Conservation (phyloP, 2,113 vertebrate species). For the Oryctolagus cuniculus region DNA sequence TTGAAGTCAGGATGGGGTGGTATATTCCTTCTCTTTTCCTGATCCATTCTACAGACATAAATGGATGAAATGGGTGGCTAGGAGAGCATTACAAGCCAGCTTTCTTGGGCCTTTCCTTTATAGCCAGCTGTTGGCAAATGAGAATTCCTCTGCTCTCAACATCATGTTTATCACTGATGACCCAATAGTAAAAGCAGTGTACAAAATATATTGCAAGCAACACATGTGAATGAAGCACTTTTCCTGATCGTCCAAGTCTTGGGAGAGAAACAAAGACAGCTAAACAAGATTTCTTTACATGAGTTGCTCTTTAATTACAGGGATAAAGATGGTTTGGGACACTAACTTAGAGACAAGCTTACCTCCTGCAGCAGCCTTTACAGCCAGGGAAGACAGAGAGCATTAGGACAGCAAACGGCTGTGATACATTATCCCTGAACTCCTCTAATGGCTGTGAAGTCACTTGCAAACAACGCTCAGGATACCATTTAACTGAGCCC, state of each 20-base stretch:
- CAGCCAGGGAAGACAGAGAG: not conserved
- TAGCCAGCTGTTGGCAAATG: not conserved
- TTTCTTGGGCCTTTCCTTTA: not conserved
- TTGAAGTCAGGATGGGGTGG: not conserved
- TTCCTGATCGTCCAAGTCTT: not conserved
- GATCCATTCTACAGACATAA: fast-evolving
- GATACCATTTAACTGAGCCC: not conserved
- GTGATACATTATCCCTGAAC: fast-evolving
- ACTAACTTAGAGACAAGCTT: not conserved
- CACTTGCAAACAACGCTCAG: not conserved
- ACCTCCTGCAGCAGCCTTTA: not conserved
- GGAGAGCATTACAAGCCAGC: no score
- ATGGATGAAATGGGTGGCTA: no score
- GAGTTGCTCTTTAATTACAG: not conserved
- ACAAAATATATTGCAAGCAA: not conserved
- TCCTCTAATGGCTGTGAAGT: not conserved
- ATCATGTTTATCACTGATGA: fast-evolving
- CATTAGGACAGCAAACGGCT: fast-evolving
- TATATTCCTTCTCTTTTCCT: no score
- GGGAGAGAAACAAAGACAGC: not conserved
- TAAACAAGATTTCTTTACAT: not conserved
- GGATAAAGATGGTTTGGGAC: not conserved
- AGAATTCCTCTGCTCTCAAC: not conserved
- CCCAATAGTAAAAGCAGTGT: not conserved
- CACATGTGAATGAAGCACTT: not conserved